A percentile compares a stretch with the other conserved stretches of the same genome.
These are phyloP conservation scores for Spatula versicolor DNA, from an alignment of 2,797 vertebrate genomes.

Conservation along the genomic window DNA sequence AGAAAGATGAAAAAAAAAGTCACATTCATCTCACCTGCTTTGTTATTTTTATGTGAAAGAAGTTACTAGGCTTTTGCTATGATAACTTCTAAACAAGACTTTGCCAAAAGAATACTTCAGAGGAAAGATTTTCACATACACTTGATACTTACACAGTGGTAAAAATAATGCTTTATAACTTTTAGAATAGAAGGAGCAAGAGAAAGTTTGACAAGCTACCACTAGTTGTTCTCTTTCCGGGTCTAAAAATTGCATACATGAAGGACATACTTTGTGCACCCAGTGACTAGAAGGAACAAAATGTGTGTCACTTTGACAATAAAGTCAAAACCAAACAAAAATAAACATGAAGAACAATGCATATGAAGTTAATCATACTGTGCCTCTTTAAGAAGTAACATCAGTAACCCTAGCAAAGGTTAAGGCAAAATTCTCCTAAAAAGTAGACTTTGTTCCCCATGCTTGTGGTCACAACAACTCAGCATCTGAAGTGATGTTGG, in stretches of 20 bases:
- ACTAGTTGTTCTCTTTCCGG: conserved; percentile 18
- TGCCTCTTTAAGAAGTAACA: neutral
- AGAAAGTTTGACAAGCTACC: conserved; percentile 39
- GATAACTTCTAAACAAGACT: neutral
- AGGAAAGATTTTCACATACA: conserved; percentile 13
- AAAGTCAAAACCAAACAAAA: neutral
- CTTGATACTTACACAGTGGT: conserved; percentile 1
- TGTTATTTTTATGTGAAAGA: neutral
- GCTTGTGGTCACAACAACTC: neutral
- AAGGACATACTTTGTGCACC: neutral
- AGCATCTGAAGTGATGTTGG: neutral
- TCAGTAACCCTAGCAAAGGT: neutral
- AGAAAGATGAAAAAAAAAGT: neutral
- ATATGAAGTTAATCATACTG: neutral
- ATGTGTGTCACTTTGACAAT: neutral
- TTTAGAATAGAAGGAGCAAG: neutral
- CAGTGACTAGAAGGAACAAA: neutral
- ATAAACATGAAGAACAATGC: neutral
- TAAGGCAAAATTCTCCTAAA: neutral
- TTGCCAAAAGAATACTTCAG: neutral
- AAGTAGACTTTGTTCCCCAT: neutral
- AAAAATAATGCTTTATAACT: conserved; percentile 35
- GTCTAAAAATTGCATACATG: conserved; percentile 26
- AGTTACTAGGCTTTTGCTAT: neutral
- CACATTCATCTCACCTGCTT: neutral